Percentiles rank a stretch among this genome's conserved stretches.
phyloP scores from a whole-genome alignment of 2,797 vertebrate genomes.

The Nyctibius grandis region DNA sequence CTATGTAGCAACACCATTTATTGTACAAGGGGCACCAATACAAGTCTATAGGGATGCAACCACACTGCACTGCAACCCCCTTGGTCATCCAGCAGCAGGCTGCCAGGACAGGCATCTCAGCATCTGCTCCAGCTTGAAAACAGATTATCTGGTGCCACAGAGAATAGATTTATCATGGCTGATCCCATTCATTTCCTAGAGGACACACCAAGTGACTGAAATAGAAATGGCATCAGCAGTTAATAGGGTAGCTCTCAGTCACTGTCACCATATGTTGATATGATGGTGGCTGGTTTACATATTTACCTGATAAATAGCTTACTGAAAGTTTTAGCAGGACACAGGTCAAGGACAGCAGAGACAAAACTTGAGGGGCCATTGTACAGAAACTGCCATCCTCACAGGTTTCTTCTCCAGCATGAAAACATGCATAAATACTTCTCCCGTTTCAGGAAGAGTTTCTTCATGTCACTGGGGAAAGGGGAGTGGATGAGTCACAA shows the following conservation, averaged over 20 bases:
- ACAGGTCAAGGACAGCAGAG: neutral
- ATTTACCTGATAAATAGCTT: constrained; percentile 36
- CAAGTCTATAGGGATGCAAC: neutral
- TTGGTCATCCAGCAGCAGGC: neutral
- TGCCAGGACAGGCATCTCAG: neutral
- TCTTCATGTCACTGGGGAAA: neutral
- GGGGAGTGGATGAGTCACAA: neutral
- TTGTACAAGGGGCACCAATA: neutral
- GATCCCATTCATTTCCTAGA: constrained; percentile 39
- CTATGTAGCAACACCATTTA: neutral
- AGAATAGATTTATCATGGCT: constrained; percentile 20
- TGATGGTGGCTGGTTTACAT: neutral
- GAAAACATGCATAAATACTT: neutral
- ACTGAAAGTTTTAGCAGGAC: neutral
- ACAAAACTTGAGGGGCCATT: neutral
- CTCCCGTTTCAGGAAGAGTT: neutral
- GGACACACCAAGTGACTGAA: constrained; percentile 3
- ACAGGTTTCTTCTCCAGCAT: neutral
- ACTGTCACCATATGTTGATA: constrained; percentile 8
- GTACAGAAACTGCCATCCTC: neutral
- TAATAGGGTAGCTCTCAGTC: constrained; percentile 10
- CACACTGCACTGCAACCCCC: neutral
- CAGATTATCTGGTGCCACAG: constrained; percentile 23
- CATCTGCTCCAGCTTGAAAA: constrained; percentile 10
- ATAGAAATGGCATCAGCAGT: constrained; percentile 59